phyloP scores from a whole-genome alignment of 2,113 vertebrate species.

The Eulacestoma nigropectus region DNA sequence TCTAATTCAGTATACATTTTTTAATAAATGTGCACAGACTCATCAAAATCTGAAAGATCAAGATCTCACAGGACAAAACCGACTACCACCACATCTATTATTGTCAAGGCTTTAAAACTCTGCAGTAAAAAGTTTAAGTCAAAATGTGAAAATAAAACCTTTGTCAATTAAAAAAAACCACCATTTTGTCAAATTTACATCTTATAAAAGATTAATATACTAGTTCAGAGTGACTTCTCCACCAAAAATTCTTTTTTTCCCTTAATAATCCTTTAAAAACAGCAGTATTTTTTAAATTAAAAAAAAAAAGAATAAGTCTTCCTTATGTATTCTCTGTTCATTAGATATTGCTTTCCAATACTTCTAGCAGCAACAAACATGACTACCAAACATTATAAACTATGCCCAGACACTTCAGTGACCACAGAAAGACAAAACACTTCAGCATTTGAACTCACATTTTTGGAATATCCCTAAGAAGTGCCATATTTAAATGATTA shows the following conservation, averaged over 20 bases:
- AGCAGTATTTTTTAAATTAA: not conserved
- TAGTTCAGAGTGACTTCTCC: not conserved
- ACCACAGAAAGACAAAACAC: not conserved
- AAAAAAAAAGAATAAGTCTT: not conserved
- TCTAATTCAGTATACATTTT: not conserved
- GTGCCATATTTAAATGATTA: not conserved
- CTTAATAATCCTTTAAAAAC: not conserved
- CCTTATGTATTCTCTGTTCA: not conserved
- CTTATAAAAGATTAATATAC: not conserved
- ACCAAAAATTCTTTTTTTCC: not conserved
- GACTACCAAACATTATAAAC: not conserved
- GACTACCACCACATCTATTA: not conserved
- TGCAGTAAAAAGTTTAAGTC: not conserved
- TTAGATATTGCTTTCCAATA: not conserved
- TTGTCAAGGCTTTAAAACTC: not conserved
- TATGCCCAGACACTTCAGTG: not conserved
- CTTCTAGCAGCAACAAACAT: not conserved
- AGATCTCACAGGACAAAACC: not conserved
- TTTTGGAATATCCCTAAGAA: not conserved
- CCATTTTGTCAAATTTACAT: not conserved
- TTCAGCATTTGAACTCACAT: not conserved
- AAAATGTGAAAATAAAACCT: slow-evolving; percentile 1
- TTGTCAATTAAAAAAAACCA: not conserved
- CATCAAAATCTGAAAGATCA: not conserved
- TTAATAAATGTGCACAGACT: not conserved